Conservation (phyloP, 2,888 invertebrate genomes). For the Melieria omissa region DNA sequence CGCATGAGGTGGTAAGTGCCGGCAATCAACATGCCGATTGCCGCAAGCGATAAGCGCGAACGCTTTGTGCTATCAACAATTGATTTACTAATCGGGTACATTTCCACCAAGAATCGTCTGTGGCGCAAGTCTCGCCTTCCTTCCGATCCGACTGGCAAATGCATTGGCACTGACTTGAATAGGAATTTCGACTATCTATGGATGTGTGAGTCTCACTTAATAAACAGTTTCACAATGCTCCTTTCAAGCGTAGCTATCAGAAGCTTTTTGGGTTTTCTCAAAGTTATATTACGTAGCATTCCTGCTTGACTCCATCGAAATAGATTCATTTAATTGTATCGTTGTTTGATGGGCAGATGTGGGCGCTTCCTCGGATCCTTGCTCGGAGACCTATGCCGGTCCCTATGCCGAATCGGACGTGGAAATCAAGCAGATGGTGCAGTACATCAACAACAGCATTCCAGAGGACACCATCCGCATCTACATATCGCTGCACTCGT, state of each 20-base stretch:
- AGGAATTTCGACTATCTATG: constrained; percentile 63
- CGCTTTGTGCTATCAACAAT: not conserved
- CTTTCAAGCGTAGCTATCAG: too few species aligned
- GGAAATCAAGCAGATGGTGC: constrained; percentile 68
- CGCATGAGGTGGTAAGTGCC: constrained; percentile 70
- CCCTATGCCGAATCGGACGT: constrained; percentile 70
- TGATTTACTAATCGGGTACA: not conserved
- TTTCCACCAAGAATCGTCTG: constrained; percentile 69
- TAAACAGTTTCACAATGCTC: too few species aligned
- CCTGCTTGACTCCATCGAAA: too few species aligned
- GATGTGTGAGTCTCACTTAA: constrained; percentile 41
- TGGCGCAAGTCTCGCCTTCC: constrained; percentile 76
- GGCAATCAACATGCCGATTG: not conserved
- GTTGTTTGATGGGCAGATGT: constrained; percentile 45
- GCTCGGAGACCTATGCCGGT: constrained; percentile 69
- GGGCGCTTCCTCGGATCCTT: constrained; percentile 68
- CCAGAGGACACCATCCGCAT: constrained; percentile 65
- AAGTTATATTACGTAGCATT: too few species aligned
- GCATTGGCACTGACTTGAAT: constrained; percentile 64
- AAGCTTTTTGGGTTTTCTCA: too few species aligned
- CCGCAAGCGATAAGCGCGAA: not conserved
- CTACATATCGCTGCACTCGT: constrained; percentile 74
- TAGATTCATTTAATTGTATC: too few species aligned
- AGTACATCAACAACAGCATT: constrained; percentile 66
- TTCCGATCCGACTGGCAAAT: constrained; percentile 50